Base-by-base conservation (phyloP, 2,797 vertebrate species). In the Pseudochromis fuscus region DNA sequence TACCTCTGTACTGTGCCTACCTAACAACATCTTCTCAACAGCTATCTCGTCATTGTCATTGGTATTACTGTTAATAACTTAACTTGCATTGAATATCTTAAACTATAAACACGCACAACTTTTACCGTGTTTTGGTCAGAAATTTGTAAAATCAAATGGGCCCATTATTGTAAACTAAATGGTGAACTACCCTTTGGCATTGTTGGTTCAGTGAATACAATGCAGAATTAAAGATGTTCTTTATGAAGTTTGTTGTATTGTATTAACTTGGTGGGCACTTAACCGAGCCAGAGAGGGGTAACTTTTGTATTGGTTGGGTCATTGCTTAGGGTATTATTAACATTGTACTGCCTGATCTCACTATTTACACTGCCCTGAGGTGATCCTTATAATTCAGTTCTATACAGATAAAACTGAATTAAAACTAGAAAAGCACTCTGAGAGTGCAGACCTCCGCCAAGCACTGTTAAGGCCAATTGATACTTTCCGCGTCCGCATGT, bases 91-190 rank as follows among this genome's bases (percentile, higher is more conserved):
- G n/a, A 4, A 37, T 42, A 60, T 70, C 59, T 59, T 64, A 80
- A 77, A 72, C 46, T 71, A 15, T 6, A 86, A 91, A 80, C 57
- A 85, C 75, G 67, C 90, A 90, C 86, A 92, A 58, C 45, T 72
- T 74, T 84, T 57, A 53, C 31, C 23, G 52, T 56, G 42, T 74
- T 16, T 45, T 51, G 15, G 35, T 82, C 33, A 57, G 24, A 73
- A 38, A 52, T 65, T 62, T 67, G 11, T 71, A 9, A 11, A 12
- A 9, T 3, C 12, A 12, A 33, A 33, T 11, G 9, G 49, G 56
- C n/a, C 15, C 3, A 4, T 53, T 7, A 48, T 33, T 11, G 4
- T 50, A n/a, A n/a, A n/a, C n/a, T n/a, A n/a, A n/a, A n/a, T n/a
- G 65, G 15, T 84, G 31, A 67, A 75, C 19, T 52, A 16, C n/a